A percentile compares a stretch with the other conserved stretches of the same genome.
These are phyloP conservation scores for Phasia obesa DNA, from an alignment of 2,888 invertebrate genomes.

Conservation along the genomic window DNA sequence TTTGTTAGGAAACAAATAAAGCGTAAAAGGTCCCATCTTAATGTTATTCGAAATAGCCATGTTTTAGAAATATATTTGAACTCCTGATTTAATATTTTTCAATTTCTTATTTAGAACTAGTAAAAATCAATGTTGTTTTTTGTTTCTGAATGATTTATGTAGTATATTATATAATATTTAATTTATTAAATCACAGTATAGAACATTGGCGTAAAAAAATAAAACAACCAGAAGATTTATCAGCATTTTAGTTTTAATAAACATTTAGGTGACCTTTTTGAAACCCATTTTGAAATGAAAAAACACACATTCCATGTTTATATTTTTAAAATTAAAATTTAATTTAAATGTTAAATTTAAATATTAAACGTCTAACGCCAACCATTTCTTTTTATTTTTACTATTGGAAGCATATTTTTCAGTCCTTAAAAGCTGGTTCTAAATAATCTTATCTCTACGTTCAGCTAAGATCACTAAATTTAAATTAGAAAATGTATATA, in stretches of 20 bases:
- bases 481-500: slow-evolving; percentile 25
- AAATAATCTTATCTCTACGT: slow-evolving; percentile 48
- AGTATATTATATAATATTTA: slow-evolving; percentile 4
- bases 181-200: slow-evolving; percentile 53
- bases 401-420: slow-evolving; percentile 5
- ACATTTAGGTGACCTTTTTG: slow-evolving; percentile 58
- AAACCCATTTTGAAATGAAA: slow-evolving; percentile 37
- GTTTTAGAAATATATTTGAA: no score
- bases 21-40: no score
- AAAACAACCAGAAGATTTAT: slow-evolving; percentile 50
- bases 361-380: neutral
- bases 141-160: neutral
- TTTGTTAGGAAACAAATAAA: no score
- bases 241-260: slow-evolving; percentile 56
- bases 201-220: slow-evolving; percentile 30
- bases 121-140: neutral
- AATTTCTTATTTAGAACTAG: neutral
- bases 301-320: neutral
- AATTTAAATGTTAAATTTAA: slow-evolving; percentile 15
- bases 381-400: neutral
- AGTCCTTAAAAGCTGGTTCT: neutral
- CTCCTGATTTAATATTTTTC: no score
- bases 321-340: slow-evolving; percentile 23
- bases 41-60: no score
- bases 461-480: slow-evolving; percentile 43